A percentile compares a stretch with the other conserved stretches of the same genome.
phyloP scores from a whole-genome alignment of 2,888 invertebrate species.

The Frankliniella intonsa region DNA sequence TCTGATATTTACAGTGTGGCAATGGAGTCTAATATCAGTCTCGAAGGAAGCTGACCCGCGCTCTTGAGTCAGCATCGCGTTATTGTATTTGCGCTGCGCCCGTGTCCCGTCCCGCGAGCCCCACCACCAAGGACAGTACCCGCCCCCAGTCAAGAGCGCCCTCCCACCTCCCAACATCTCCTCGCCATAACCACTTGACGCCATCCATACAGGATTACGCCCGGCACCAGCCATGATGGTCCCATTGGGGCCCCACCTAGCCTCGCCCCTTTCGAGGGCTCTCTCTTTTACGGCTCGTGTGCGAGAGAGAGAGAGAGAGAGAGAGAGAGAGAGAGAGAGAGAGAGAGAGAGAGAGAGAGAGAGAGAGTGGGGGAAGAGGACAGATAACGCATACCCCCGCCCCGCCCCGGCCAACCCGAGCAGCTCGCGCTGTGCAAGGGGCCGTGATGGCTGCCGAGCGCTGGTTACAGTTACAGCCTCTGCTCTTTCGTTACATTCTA shows the following conservation, averaged over 20 bases:
- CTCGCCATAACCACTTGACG: no score
- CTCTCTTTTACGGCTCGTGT: neutral
- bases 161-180: no score
- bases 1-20: no score
- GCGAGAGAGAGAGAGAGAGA: neutral
- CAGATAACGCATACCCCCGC: neutral
- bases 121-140: no score
- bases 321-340: neutral
- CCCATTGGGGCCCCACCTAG: neutral
- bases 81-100: no score
- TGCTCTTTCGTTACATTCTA: neutral
- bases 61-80: no score
- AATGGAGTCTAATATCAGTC: no score
- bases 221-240: no score
- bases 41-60: no score
- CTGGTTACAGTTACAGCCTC: neutral
- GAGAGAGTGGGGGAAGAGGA: neutral
- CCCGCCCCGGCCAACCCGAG: neutral
- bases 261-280: neutral
- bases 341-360: neutral
- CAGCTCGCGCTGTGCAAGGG: neutral
- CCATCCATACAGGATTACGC: no score
- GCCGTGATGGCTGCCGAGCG: neutral
- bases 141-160: no score
- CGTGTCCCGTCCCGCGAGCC: no score